Conservation (phyloP, 2,888 invertebrate species). For the Stictocephala bisonia region DNA sequence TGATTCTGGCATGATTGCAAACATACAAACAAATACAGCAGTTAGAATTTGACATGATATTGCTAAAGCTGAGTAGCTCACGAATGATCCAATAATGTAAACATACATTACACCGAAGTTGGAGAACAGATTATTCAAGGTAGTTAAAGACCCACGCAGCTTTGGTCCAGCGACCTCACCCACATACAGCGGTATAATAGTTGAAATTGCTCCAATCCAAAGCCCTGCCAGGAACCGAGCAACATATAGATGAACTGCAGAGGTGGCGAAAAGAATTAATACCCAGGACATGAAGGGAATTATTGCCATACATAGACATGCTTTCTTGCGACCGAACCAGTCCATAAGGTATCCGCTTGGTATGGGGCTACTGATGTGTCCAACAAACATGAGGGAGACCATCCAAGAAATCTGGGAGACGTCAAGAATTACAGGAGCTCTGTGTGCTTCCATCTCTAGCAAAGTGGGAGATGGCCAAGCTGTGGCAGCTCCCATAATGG, state of each 20-base stretch:
- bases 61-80: constrained; percentile 64
- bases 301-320: constrained; percentile 51
- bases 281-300: constrained; percentile 55
- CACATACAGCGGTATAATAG: constrained; percentile 57
- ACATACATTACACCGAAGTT: constrained; percentile 55
- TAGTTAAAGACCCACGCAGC: constrained; percentile 57
- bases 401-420: constrained; percentile 56
- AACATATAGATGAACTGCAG: constrained; percentile 51
- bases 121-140: constrained; percentile 56
- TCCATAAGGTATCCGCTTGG: constrained; percentile 57
- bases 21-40: constrained; percentile 66
- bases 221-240: constrained; percentile 57
- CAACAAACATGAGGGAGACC: constrained; percentile 56
- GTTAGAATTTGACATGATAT: constrained; percentile 67
- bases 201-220: constrained; percentile 56
- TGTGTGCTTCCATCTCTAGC: constrained; percentile 43
- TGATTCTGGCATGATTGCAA: constrained; percentile 72
- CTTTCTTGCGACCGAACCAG: constrained; percentile 51
- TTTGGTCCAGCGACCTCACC: constrained; percentile 57
- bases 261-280: constrained; percentile 51
- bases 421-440: constrained; percentile 52
- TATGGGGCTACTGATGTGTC: constrained; percentile 55
- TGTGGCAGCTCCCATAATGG: constrained; percentile 49
- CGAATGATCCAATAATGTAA: constrained; percentile 54
- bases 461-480: constrained; percentile 55